phyloP scores from a whole-genome alignment of 64 coral and sea anemone genomes.

The Catalaphyllia jardinei region DNA sequence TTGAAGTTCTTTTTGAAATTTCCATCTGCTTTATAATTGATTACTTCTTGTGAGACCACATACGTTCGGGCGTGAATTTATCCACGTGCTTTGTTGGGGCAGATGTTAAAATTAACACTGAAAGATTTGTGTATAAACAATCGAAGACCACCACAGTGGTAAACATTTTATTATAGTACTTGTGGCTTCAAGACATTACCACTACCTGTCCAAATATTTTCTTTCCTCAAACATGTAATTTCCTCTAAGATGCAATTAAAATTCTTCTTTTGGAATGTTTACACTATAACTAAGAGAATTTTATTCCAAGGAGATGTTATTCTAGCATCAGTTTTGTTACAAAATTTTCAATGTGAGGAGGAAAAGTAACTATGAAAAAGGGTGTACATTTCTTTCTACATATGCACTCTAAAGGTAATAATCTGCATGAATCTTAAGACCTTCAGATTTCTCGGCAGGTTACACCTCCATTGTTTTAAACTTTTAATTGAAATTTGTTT shows the following conservation, averaged over 20 bases:
- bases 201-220: conserved; percentile 25
- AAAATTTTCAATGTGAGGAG: not conserved
- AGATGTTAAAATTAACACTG: not conserved
- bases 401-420: too few relatives aligned
- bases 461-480: not conserved
- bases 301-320: not conserved
- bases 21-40: conserved; percentile 8
- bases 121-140: not conserved
- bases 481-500: not conserved
- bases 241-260: not conserved
- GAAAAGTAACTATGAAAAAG: too few relatives aligned
- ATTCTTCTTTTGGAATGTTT: not conserved
- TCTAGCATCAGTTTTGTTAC: not conserved
- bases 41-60: not conserved
- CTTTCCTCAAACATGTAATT: conserved; percentile 4
- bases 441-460: not conserved
- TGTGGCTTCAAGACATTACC: not conserved
- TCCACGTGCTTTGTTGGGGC: not conserved
- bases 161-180: not conserved
- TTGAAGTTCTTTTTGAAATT: not conserved
- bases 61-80: not conserved
- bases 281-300: not conserved
- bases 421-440: too few relatives aligned
- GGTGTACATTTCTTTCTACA: too few relatives aligned
- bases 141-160: not conserved